Evolutionary conservation across 1,140 invertebrate genomes (phyloP), one percentile per base, ranked within the genome.

Genomic region (Eupeodes corollae): DNA sequence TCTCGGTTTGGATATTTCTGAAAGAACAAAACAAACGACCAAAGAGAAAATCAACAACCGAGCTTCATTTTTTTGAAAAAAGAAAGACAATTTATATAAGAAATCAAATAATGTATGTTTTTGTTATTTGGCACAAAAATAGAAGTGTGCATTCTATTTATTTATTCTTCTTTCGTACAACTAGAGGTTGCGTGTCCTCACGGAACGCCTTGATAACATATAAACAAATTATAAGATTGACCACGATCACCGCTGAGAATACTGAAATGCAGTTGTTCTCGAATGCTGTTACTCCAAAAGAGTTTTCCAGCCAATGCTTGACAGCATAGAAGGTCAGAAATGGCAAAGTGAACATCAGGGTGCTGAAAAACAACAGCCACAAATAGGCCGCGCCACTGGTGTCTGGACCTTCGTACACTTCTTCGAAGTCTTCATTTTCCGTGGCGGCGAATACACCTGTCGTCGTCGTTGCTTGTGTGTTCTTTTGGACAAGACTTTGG

Each of bases 331-430:
- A 91, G 35, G 80, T 75, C 15, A 70, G 60, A 67, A 91, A 85
- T 3, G 88, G 88, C 46, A 90, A 59, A 6, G 84, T 84, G 55
- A 89, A 88, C 86, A 91, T 90, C 5, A 83, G 75, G 39, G 82
- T 59, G 69, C 83, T 89, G 56, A 82, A 88, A n/a, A 88, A 68
- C 35, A 88, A 74, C 13, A 91, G 66, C 52, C 76, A 76, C 37
- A 74, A 71, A 32, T 86, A 62, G n/a, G 78, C 79, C 49, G 56
- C 49, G 1, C 47, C n/a, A 19, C 50, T 57, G 14, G 33, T 54
- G 19, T 61, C 60, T 21, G 46, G 44, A 46, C 52, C 42, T 42
- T 38, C 35, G 11, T 14, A 38, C 3, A n/a, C 6, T 11, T 38
- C 35, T 38, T 38, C 16, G 3, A 11, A n/a, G 11, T 42, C 12